These are phyloP conservation scores for Rotaria macrura DNA, from an alignment of 2,888 invertebrate species.

Conservation along the genomic window DNA sequence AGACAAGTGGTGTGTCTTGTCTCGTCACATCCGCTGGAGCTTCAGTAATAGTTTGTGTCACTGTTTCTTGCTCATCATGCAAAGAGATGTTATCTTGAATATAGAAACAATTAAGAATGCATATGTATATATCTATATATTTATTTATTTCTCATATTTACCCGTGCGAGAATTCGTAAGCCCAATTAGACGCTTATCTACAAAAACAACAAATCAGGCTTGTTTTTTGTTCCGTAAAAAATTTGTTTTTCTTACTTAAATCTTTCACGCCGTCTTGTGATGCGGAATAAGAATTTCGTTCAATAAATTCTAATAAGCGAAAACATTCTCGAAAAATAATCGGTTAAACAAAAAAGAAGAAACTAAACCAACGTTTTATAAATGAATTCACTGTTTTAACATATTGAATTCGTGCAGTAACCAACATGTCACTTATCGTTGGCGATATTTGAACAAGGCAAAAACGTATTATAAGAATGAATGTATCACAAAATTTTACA, in stretches of 20 bases:
- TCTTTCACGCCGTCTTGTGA: neutral
- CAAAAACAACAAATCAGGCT: neutral
- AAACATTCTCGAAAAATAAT: too few relatives aligned
- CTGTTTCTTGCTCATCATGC: too few relatives aligned
- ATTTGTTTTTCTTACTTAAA: neutral
- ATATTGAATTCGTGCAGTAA: neutral
- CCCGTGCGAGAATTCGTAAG: neutral
- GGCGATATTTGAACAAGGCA: neutral
- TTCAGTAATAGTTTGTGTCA: too few relatives aligned
- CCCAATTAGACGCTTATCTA: neutral
- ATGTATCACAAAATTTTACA: constrained; percentile 6
- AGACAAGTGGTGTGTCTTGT: too few relatives aligned
- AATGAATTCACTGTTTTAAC: neutral
- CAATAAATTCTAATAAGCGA: neutral
- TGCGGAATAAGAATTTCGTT: neutral
- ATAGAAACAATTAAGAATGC: neutral
- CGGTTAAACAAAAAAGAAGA: neutral
- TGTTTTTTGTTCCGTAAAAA: neutral
- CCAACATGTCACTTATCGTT: neutral
- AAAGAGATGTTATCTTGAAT: too few relatives aligned
- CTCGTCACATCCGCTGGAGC: too few relatives aligned
- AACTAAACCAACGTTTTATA: neutral
- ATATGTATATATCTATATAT: neutral
- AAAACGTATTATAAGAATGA: neutral
- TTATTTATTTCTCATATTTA: neutral